Evolutionary conservation across 2,797 vertebrate species (phyloP), one percentile per base, ranked within the genome.

Genomic region (Caiman crocodilus): DNA sequence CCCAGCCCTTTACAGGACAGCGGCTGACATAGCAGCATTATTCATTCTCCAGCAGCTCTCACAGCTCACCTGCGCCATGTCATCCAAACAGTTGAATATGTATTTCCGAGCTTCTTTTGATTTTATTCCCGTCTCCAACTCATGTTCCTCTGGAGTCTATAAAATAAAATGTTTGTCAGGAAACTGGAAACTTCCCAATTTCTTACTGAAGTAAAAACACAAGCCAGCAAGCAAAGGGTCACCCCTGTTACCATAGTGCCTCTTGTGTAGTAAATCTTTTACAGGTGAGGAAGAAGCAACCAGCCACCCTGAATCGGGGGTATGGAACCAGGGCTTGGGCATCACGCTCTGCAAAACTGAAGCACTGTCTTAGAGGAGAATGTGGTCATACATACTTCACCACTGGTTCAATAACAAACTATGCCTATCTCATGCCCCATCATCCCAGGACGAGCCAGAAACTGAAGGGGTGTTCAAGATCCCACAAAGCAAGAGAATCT

Each of bases 101-200:
- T 99, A 99, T 97, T 99, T 99, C 92, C 99, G 98, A 64, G 99
- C 99, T 97, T 99, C 99, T 97, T 99, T 99, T 35, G 99, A 99
- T 98, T 99, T 99, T 96, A 99, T 99, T 93, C 99, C 99, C 94
- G 99, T 99, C 96, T 99, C 99, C 59, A 98, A 98, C 97, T 99
- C 99, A 58, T 99, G 99, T 92, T 99, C 99, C 74, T 99, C 96
- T 16, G 99, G 98, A 7, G 99, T 99, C 99, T 99, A 89, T 4
- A 88, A 97, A 97, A 96, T 55, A 97, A 32, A 91, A 65, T 14
- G 74, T 42, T 94, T 55, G n/a, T 65, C 17, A 50, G 16, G 5
- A 23, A 95, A 85, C 10, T 13, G 26, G 89, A 83, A 42, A 30
- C 90, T 16, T 77, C 84, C 92, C 92, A 85, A 82, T 18, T 88